These are phyloP conservation scores for Halisarca cf. caerulea DNA, from an alignment of 37 sponge, comb jelly and placozoan species.

Conservation along the genomic window DNA sequence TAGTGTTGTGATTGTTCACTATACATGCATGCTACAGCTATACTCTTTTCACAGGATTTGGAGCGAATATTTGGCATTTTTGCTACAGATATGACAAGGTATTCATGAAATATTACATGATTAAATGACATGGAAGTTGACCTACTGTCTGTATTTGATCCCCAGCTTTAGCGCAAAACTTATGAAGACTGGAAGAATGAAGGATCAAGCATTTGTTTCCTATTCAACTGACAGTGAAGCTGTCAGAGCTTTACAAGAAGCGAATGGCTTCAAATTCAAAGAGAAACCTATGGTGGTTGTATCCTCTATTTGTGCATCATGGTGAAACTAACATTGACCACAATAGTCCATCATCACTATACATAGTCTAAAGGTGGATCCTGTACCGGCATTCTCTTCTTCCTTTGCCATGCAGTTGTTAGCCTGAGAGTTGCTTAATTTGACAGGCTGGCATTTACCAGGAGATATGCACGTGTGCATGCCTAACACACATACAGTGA, in stretches of 20 bases:
- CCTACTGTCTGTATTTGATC: neutral
- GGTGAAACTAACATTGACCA: too few relatives aligned
- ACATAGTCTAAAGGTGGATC: too few relatives aligned
- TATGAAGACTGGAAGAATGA: conserved; percentile 92
- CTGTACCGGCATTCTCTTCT: too few relatives aligned
- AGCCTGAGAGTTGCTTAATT: too few relatives aligned
- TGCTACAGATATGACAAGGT: conserved; percentile 22
- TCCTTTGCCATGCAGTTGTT: too few relatives aligned
- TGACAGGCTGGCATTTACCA: too few relatives aligned
- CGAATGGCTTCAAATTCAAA: conserved; percentile 84
- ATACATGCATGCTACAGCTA: neutral
- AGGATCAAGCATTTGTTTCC: conserved; percentile 95
- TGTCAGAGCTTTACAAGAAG: conserved; percentile 68
- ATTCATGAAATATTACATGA: neutral
- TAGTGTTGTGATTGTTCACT: neutral
- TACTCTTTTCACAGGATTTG: neutral
- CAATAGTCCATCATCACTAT: too few relatives aligned
- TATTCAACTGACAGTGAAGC: conserved; percentile 83
- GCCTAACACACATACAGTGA: too few relatives aligned
- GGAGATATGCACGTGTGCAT: too few relatives aligned
- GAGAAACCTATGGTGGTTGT: conserved; percentile 92
- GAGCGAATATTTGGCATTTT: conserved; percentile 11
- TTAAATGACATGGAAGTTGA: neutral
- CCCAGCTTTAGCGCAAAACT: conserved; percentile 71
- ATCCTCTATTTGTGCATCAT: conserved; percentile 53